Evolutionary conservation across 2,888 invertebrate species (phyloP).

Genomic region (Alsophila aescularia): DNA sequence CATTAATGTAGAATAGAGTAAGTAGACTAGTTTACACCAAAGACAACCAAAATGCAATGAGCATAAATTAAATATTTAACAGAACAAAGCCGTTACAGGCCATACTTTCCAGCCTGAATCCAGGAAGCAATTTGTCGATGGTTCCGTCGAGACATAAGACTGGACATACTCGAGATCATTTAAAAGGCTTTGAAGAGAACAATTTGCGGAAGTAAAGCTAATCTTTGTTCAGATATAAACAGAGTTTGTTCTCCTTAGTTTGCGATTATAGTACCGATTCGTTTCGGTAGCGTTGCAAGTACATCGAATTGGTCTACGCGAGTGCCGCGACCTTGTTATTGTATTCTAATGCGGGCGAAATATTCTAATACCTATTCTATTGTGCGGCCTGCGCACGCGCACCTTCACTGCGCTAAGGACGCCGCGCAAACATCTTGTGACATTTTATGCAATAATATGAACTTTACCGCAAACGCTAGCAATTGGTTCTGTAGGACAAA

Average conservation of each 20-base stretch:
- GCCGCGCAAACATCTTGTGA: neutral
- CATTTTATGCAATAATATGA: neutral
- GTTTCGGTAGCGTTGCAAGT: constrained; percentile 19
- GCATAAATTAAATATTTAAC: too few relatives aligned
- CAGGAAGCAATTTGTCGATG: constrained; percentile 13
- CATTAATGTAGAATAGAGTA: too few relatives aligned
- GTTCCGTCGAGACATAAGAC: constrained; percentile 4
- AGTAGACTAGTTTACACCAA: neutral
- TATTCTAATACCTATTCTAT: constrained; percentile 58
- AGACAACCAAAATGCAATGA: too few relatives aligned
- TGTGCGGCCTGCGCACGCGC: constrained; percentile 49
- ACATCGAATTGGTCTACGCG: constrained; percentile 50
- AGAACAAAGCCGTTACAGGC: too few relatives aligned
- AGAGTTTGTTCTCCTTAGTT: constrained; percentile 10
- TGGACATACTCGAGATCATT: constrained; percentile 2
- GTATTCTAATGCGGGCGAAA: constrained; percentile 71
- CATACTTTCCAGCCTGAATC: neutral
- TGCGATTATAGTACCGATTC: constrained; percentile 15
- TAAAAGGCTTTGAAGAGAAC: constrained; percentile 4
- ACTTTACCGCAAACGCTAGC: neutral
- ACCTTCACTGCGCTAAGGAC: constrained; percentile 14
- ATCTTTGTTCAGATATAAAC: constrained; percentile 2
- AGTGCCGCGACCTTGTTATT: constrained; percentile 64
- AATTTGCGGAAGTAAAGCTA: constrained; percentile 16
- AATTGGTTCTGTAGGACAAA: neutral